These are phyloP conservation scores for Andrena chrysosceles DNA, from an alignment of 2,888 invertebrate species.

Conservation along the genomic window DNA sequence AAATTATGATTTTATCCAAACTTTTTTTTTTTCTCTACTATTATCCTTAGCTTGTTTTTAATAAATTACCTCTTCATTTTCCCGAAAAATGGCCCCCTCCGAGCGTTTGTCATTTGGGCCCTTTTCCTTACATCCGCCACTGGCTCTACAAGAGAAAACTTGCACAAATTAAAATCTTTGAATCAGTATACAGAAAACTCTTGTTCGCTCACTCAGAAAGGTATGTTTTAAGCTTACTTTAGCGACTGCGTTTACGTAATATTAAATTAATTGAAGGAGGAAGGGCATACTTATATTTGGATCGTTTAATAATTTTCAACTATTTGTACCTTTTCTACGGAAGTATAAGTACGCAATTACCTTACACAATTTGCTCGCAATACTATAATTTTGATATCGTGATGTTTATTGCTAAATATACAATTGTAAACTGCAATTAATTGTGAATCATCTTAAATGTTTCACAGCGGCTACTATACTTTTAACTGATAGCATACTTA, in stretches of 20 bases:
- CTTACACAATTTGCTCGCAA: constrained; percentile 15
- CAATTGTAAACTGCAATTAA: background rate
- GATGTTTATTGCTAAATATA: constrained; percentile 2
- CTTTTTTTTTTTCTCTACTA: no score
- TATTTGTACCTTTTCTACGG: constrained; percentile 39
- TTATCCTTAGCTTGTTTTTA: no score
- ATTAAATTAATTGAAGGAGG: constrained; percentile 14
- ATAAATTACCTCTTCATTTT: no score
- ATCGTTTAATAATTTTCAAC: constrained; percentile 27
- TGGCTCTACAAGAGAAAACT: background rate
- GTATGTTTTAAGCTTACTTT: constrained; percentile 23
- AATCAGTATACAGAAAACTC: background rate
- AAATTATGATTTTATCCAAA: no score
- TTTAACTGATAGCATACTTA: background rate
- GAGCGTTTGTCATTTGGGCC: no score
- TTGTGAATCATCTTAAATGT: background rate
- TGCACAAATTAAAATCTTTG: background rate
- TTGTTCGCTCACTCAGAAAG: constrained; percentile 13
- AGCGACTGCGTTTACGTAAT: constrained; percentile 21
- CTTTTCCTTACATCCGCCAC: no score
- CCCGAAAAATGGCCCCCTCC: no score
- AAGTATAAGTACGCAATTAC: constrained; percentile 17
- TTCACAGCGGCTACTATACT: constrained; percentile 6
- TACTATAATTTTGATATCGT: constrained; percentile 18
- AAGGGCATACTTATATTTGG: background rate